phyloP scores from a whole-genome alignment of 2,888 invertebrate genomes.

The Entomobrya multifasciata region DNA sequence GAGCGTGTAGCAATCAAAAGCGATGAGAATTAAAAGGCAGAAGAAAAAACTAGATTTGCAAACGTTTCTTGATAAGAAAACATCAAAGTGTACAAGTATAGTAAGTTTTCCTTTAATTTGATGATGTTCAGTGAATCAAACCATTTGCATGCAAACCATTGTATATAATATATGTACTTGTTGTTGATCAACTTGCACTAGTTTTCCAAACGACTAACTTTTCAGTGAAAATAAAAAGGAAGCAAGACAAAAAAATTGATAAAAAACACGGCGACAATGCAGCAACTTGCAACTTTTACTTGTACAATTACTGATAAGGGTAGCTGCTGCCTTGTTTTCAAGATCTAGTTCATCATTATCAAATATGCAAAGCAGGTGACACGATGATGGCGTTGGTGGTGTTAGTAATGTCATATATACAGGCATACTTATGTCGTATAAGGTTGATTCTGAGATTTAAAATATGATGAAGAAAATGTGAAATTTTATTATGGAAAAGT shows the following conservation, averaged over 20 bases:
- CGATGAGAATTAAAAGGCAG: background rate
- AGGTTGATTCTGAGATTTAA: background rate
- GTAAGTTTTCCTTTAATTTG: background rate
- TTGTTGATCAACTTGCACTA: background rate
- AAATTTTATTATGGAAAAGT: constrained; percentile 21
- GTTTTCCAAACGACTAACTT: background rate
- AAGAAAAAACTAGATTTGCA: constrained; percentile 32
- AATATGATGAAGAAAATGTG: background rate
- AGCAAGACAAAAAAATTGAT: constrained; percentile 7
- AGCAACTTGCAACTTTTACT: no score
- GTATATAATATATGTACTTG: no score
- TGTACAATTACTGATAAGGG: constrained; percentile 28
- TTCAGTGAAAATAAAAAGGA: constrained; percentile 40
- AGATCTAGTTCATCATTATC: constrained; percentile 53
- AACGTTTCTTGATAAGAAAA: background rate
- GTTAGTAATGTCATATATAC: background rate
- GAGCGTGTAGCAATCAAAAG: background rate
- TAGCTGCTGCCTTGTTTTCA: constrained; percentile 37
- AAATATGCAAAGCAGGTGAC: constrained; percentile 17
- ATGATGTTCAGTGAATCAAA: constrained; percentile 10
- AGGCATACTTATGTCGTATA: background rate
- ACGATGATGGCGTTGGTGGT: background rate
- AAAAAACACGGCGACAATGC: background rate
- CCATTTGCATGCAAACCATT: background rate
- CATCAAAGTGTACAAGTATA: no score